These are phyloP conservation scores for Drosophila melanosoma DNA, from an alignment of 2,888 invertebrate genomes.

Conservation along the genomic window DNA sequence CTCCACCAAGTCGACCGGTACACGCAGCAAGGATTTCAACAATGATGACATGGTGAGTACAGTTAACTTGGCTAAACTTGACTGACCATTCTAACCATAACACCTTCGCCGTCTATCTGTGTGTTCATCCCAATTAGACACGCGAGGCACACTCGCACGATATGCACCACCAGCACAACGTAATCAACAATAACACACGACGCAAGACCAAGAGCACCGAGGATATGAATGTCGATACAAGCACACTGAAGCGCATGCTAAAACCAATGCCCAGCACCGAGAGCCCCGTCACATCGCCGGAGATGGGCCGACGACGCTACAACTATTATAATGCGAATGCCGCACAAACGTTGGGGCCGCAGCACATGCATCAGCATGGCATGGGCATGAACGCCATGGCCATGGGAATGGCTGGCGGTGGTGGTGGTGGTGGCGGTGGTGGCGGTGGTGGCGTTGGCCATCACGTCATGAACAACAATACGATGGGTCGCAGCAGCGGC, in stretches of 20 bases:
- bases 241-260: slow-evolving; percentile 95
- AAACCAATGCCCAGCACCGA: slow-evolving; percentile 96
- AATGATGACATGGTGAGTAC: slow-evolving; percentile 87
- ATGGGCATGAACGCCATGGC: slow-evolving; percentile 52
- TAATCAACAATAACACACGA: slow-evolving; percentile 91
- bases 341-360: slow-evolving; percentile 86
- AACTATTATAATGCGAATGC: slow-evolving; percentile 87
- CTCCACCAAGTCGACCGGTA: slow-evolving; percentile 88
- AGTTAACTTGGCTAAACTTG: background rate
- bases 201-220: slow-evolving; percentile 96
- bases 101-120: background rate
- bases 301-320: slow-evolving; percentile 93
- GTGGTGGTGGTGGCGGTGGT: slow-evolving; percentile 76
- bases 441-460: slow-evolving; percentile 84
- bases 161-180: slow-evolving; percentile 89
- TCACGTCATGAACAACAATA: slow-evolving; percentile 87
- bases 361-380: slow-evolving; percentile 86
- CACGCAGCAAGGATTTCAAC: slow-evolving; percentile 87
- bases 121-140: slow-evolving; percentile 76
- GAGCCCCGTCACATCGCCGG: slow-evolving; percentile 95
- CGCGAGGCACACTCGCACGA: slow-evolving; percentile 90
- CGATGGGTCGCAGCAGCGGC: slow-evolving; percentile 86
- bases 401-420: slow-evolving; percentile 29
- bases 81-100: slow-evolving; percentile 16
- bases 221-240: slow-evolving; percentile 90